phyloP scores from a whole-genome alignment of 2,797 vertebrate species.

The Carduelis carduelis region DNA sequence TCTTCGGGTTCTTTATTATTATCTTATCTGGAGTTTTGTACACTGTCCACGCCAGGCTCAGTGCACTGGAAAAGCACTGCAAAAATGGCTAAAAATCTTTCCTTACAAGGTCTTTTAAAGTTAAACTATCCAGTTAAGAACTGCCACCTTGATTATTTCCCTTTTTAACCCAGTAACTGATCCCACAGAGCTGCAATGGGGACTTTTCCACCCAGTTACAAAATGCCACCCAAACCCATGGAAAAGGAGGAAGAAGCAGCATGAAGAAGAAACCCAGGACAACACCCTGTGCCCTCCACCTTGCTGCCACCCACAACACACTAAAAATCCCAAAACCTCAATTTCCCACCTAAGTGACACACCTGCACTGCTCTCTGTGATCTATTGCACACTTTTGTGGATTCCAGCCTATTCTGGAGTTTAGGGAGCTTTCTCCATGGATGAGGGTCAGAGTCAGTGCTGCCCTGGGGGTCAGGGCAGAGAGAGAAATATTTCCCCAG shows the following conservation, averaged over 20 bases:
- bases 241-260: neutral
- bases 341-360: neutral
- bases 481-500: too few species aligned
- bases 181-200: rapidly evolving
- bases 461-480: neutral
- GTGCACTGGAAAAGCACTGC: neutral
- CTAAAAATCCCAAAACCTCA: neutral
- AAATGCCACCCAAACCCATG: neutral
- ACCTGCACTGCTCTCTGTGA: neutral
- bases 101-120: neutral
- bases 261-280: neutral
- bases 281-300: neutral
- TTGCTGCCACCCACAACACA: neutral
- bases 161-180: neutral
- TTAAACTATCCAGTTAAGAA: neutral
- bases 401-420: neutral
- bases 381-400: neutral
- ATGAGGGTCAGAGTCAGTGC: neutral
- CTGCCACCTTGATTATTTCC: neutral
- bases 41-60: neutral
- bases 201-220: neutral
- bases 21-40: neutral
- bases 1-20: neutral
- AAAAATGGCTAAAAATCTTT: neutral
- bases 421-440: neutral